Percentiles rank a stretch among this genome's conserved stretches.
phyloP scores from a whole-genome alignment of 2,888 invertebrate species.

The Mimachlamys varia region DNA sequence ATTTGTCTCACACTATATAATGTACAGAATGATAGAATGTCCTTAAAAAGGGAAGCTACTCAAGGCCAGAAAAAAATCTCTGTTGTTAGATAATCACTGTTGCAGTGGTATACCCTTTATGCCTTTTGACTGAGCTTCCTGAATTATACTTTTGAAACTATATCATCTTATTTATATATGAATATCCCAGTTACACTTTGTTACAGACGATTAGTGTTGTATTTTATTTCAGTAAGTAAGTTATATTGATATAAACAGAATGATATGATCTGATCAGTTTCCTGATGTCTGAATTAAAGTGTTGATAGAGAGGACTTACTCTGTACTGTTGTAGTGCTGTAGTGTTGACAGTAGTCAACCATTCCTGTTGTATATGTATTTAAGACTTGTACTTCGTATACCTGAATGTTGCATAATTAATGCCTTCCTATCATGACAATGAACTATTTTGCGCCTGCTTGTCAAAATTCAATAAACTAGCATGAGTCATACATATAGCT shows the following conservation, averaged over 20 bases:
- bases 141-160: no score
- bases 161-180: background rate
- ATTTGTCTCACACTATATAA: no score
- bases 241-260: background rate
- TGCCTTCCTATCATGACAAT: background rate
- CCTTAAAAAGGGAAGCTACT: no score
- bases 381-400: background rate
- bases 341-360: background rate
- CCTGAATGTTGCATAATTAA: slow-evolving; percentile 29
- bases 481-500: background rate
- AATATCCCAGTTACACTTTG: background rate
- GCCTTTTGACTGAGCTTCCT: no score
- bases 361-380: background rate
- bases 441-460: slow-evolving; percentile 6
- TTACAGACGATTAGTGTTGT: background rate
- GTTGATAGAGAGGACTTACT: no score
- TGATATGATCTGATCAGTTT: no score
- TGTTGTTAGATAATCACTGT: no score
- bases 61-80: no score
- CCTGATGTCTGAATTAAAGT: no score
- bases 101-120: no score
- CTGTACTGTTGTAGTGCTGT: background rate
- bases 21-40: background rate
- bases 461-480: slow-evolving; percentile 7
- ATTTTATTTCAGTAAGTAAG: background rate